Evolutionary conservation across 2,888 invertebrate species (phyloP).

Genomic region (Rhamnusium bicolor): DNA sequence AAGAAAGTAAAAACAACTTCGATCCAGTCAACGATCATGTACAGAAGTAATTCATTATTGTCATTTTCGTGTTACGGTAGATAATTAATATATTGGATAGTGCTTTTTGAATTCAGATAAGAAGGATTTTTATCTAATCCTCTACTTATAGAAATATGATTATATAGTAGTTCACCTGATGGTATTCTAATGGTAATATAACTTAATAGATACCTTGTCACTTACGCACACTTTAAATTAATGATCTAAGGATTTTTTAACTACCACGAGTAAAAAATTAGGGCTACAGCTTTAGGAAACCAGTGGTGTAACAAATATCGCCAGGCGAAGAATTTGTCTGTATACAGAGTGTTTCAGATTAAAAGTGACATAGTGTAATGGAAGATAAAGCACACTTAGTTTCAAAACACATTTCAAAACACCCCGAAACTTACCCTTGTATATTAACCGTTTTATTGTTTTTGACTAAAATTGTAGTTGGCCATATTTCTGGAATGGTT

Average conservation of each 20-base stretch:
- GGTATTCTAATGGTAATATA: conserved; percentile 1
- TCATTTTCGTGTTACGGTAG: background rate
- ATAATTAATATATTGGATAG: conserved; percentile 13
- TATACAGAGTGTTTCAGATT: no score
- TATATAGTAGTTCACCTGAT: background rate
- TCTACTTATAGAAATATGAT: conserved; percentile 18
- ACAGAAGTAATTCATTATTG: conserved; percentile 25
- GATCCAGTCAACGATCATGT: background rate
- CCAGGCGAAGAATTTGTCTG: no score
- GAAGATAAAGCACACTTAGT: no score
- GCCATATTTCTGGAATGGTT: no score
- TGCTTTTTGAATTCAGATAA: background rate
- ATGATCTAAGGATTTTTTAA: background rate
- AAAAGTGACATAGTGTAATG: no score
- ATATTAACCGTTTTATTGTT: no score
- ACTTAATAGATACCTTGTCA: background rate
- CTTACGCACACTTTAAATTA: background rate
- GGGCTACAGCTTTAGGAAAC: background rate
- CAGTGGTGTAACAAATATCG: background rate
- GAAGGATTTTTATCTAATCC: conserved; percentile 17
- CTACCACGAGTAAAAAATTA: background rate
- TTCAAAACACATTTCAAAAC: no score
- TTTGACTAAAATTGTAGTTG: no score
- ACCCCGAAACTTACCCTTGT: no score
- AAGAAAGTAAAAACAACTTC: background rate